Percentiles rank a stretch among this genome's conserved stretches.
Conservation (phyloP, 2,888 invertebrate species). For the Stenotaenia linearis region DNA sequence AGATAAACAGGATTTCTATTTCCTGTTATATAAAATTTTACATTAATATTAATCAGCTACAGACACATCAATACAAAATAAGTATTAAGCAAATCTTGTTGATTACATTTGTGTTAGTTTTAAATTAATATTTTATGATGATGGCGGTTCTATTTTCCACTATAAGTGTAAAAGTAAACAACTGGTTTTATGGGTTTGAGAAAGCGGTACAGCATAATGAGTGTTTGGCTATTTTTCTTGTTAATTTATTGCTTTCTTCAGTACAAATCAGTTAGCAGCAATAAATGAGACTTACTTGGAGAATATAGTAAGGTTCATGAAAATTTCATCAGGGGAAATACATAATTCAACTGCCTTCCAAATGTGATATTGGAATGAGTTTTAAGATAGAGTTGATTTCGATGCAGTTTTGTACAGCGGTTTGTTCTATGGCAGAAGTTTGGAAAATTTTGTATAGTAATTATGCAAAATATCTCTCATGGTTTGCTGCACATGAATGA, state of each 20-base stretch:
- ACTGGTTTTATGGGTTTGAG: too few species aligned
- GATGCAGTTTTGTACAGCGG: neutral
- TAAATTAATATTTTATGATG: too few species aligned
- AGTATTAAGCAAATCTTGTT: too few species aligned
- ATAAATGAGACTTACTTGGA: neutral
- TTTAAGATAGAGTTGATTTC: neutral
- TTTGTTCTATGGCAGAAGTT: neutral
- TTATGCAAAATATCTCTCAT: neutral
- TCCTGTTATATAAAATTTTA: too few species aligned
- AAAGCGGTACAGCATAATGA: too few species aligned
- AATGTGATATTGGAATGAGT: constrained; percentile 9
- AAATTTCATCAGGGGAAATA: constrained; percentile 1
- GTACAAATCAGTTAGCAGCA: neutral
- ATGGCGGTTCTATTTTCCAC: too few species aligned
- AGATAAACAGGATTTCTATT: too few species aligned
- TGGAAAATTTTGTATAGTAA: neutral
- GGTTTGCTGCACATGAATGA: too few species aligned
- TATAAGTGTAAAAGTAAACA: too few species aligned
- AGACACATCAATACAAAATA: too few species aligned
- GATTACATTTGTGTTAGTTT: too few species aligned
- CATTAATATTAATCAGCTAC: too few species aligned
- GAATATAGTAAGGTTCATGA: constrained; percentile 11
- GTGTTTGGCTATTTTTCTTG: neutral
- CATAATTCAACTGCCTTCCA: constrained; percentile 1
- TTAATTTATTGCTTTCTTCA: neutral